Evolutionary conservation across 1,140 invertebrate genomes (phyloP).

Genomic region (Nomia melanderi): DNA sequence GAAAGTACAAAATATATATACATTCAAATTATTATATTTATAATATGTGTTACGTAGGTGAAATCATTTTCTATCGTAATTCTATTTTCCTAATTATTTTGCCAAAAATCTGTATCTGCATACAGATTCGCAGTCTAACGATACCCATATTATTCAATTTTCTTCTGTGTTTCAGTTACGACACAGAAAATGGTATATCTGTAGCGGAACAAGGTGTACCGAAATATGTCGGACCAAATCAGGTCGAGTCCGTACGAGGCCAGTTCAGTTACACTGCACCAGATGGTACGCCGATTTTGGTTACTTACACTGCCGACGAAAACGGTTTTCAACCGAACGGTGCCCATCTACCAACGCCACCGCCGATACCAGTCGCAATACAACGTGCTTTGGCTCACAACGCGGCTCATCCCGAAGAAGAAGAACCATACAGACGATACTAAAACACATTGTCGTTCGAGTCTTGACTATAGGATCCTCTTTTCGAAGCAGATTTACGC

Average conservation of each 20-base stretch:
- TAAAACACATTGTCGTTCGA: background rate
- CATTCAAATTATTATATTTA: too few species aligned
- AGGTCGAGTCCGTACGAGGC: constrained; percentile 86
- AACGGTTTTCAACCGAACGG: constrained; percentile 88
- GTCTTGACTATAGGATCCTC: background rate
- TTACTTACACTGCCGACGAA: constrained; percentile 90
- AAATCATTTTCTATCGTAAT: too few species aligned
- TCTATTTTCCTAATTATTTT: too few species aligned
- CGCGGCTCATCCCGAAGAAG: constrained; percentile 78
- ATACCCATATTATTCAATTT: too few species aligned
- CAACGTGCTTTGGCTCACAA: constrained; percentile 78
- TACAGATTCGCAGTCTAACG: too few species aligned
- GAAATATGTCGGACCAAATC: constrained; percentile 82
- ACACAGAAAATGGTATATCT: constrained; percentile 82
- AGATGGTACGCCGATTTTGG: constrained; percentile 88
- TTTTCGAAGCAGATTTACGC: background rate
- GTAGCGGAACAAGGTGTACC: constrained; percentile 80
- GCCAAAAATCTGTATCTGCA: too few species aligned
- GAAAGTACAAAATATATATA: too few species aligned
- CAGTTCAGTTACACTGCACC: constrained; percentile 91
- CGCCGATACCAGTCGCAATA: constrained; percentile 84
- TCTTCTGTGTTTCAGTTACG: constrained; percentile 80
- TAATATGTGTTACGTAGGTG: too few species aligned
- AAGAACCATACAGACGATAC: constrained; percentile 66
- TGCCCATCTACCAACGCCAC: constrained; percentile 89